These are phyloP conservation scores for Smutsia gigantea DNA, from an alignment of 2,797 vertebrate genomes.

Conservation along the genomic window DNA sequence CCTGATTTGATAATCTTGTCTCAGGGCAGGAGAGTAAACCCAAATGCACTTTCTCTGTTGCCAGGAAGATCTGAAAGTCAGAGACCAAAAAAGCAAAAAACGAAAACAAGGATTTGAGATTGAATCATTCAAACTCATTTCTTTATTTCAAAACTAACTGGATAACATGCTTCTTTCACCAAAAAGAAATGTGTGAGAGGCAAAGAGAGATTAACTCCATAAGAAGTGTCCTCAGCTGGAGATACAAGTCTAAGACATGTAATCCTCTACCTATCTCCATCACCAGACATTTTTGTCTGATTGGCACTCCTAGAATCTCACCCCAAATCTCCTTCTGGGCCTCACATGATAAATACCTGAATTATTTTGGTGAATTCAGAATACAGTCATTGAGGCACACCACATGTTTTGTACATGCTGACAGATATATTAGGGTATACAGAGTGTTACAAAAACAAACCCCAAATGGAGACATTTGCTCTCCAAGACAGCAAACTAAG, in stretches of 20 bases:
- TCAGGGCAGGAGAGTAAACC: background rate
- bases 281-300: background rate
- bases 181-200: background rate
- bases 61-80: background rate
- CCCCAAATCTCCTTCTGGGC: background rate
- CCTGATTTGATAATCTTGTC: background rate
- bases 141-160: background rate
- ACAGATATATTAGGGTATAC: background rate
- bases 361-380: background rate
- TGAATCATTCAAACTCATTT: background rate
- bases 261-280: background rate
- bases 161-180: background rate
- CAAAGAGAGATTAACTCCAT: background rate
- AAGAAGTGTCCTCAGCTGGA: background rate
- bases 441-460: no score
- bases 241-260: background rate
- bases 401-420: background rate
- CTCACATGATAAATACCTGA: background rate
- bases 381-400: background rate
- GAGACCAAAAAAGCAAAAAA: background rate
- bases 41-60: background rate
- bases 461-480: no score
- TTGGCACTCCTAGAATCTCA: background rate
- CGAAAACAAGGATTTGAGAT: background rate
- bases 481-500: no score